phyloP scores from a whole-genome alignment of 2,797 vertebrate species.

The Potorous gilbertii region DNA sequence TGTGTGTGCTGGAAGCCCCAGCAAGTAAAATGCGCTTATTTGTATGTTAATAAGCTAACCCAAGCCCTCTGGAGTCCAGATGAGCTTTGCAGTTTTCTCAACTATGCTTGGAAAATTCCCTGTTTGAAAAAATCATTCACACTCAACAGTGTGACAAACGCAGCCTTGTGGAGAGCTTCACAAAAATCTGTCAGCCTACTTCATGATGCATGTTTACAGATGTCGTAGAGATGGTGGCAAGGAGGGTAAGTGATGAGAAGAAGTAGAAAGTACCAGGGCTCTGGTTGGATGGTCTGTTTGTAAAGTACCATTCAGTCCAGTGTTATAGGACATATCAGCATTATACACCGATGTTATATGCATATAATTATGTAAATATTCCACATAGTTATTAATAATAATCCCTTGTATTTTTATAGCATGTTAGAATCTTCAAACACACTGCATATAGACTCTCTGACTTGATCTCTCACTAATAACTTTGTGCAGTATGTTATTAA shows the following conservation, averaged over 20 bases:
- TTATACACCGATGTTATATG: background rate
- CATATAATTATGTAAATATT: background rate
- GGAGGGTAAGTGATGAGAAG: background rate
- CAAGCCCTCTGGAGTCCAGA: conserved; percentile 6
- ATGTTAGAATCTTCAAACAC: background rate
- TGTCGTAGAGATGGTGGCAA: background rate
- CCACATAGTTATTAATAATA: background rate
- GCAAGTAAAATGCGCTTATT: conserved; percentile 62
- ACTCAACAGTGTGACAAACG: background rate
- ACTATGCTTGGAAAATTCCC: conserved; percentile 2
- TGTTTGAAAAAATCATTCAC: background rate
- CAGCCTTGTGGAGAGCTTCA: background rate
- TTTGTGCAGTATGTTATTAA: background rate
- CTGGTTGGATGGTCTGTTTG: background rate
- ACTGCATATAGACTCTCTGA: background rate
- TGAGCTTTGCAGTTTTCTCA: background rate
- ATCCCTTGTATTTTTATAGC: background rate
- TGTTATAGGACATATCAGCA: background rate
- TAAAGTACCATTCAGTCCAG: background rate
- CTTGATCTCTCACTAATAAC: background rate
- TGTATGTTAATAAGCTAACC: conserved; percentile 65
- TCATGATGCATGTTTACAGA: background rate
- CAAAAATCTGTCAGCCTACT: background rate
- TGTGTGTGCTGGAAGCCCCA: conserved; percentile 33
- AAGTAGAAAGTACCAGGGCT: background rate